Base-by-base conservation (phyloP, 2,888 invertebrate species). In the Thereva nobilitata region DNA sequence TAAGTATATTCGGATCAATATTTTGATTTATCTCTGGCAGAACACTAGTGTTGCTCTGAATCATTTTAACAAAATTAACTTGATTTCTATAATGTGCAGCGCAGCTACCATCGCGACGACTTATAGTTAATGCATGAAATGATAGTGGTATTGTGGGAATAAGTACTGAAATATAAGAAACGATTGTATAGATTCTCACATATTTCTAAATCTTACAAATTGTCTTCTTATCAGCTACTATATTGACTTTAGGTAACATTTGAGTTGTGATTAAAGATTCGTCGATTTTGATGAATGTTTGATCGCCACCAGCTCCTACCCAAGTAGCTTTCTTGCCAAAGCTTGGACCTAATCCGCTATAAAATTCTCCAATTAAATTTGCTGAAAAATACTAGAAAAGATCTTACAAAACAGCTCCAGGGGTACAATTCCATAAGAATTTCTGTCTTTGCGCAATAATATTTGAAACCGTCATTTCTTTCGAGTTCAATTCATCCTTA, bases 231-330 rank as follows among this genome's bases (percentile, higher is more conserved):
- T 95, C 95, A 7, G 95, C 93, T 72, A 95, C 91, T 50, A 97
- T 91, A 66, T 92, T 93, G 37, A 95, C 91, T 74, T 91, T 90
- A 53, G 92, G 87, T 67, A 97, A 84, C 75, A 92, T 93, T 72
- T 93, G 90, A 0, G 93, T 90, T 79, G 95, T 96, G 70, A 97
- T 93, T n/a, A 95, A 84, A 2, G 91, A 89, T 79, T 97, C 95
- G 72, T 96, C 95, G 64, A 96, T 88, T 79, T 93, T 93, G 56
- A 97, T 85, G 77, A 93, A 95, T 1, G 97, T 98, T 81, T 95
- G 93, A 83, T 98, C 97, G 0, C 95, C 96, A n/a, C 93, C 92
- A 4, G 97, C 96, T 1, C 93, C 91, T 10, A 97, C 87, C 95
- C 95, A 96, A 0, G 93, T 93, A 0, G 95, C 97, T 74, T 92